phyloP scores from a whole-genome alignment of 2,113 vertebrate species.

The Boleophthalmus pectinirostris region DNA sequence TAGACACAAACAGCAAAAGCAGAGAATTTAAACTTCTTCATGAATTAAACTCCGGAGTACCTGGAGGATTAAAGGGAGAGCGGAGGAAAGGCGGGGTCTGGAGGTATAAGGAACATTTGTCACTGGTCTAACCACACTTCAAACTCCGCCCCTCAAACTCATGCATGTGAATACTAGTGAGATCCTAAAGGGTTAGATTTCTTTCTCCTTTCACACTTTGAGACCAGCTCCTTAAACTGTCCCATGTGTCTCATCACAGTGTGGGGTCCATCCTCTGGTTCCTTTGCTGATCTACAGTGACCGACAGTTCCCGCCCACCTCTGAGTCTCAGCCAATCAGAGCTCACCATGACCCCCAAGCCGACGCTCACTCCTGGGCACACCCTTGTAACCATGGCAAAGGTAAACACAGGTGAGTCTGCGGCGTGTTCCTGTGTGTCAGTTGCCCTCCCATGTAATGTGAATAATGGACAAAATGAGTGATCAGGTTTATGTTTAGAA shows the following conservation, averaged over 20 bases:
- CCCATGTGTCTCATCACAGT: slow-evolving; percentile 2
- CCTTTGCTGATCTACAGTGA: slow-evolving; percentile 75
- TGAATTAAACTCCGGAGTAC: no score
- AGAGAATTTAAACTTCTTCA: no score
- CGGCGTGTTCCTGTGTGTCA: background rate
- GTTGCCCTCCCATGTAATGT: no score
- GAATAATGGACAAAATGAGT: background rate
- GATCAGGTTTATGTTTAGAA: no score
- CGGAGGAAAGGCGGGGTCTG: no score
- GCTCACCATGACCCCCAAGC: background rate
- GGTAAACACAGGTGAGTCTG: slow-evolving; percentile 12
- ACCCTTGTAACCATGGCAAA: slow-evolving; percentile 5
- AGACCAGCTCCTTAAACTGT: background rate
- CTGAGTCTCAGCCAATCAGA: slow-evolving; percentile 41
- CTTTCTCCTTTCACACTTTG: no score
- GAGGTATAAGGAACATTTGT: no score
- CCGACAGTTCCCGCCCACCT: slow-evolving; percentile 28
- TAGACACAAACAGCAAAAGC: background rate
- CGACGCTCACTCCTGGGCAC: background rate
- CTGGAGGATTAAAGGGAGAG: no score
- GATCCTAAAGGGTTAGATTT: no score
- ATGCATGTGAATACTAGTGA: no score
- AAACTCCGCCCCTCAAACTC: no score
- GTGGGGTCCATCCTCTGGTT: slow-evolving; percentile 49
- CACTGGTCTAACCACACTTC: no score